Evolutionary conservation across 2,888 invertebrate species (phyloP).

Genomic region (Branchellion lobata): DNA sequence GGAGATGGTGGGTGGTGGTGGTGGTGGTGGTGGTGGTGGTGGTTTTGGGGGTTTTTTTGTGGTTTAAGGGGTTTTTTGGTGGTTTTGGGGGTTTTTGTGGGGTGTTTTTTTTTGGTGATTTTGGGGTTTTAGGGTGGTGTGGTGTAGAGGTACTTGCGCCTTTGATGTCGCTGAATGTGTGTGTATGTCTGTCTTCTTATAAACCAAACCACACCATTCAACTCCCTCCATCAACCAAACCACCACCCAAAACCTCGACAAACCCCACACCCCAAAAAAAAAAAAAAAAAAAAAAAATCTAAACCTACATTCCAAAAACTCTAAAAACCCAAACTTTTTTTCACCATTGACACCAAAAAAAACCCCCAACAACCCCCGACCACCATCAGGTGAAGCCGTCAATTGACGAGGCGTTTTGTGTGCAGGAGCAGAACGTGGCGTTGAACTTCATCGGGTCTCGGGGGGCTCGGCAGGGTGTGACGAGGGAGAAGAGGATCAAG

Average conservation of each 20-base stretch:
- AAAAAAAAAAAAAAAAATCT: too few relatives aligned
- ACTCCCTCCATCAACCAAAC: not conserved
- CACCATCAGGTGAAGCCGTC: conserved; percentile 88
- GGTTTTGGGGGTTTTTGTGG: too few relatives aligned
- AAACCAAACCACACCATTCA: not conserved
- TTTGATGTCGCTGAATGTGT: too few relatives aligned
- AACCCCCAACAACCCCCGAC: too few relatives aligned
- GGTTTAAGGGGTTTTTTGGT: not conserved
- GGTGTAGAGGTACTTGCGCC: too few relatives aligned
- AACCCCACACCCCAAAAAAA: too few relatives aligned
- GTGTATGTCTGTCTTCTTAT: too few relatives aligned
- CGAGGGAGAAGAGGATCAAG: conserved; percentile 97
- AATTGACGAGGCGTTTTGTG: conserved; percentile 96
- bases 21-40: not conserved
- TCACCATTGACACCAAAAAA: too few relatives aligned
- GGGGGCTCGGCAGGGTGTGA: conserved; percentile 95
- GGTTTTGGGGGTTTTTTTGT: not conserved
- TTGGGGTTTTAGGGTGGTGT: too few relatives aligned
- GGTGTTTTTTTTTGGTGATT: too few relatives aligned
- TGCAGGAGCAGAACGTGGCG: conserved; percentile 98
- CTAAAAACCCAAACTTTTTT: too few relatives aligned
- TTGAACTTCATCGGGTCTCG: conserved; percentile 96
- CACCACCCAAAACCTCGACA: not conserved
- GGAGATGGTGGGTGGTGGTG: conserved; percentile 79
- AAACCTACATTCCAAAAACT: not conserved